Conservation (phyloP, 2,888 invertebrate species). For the Portevinia maculata region DNA sequence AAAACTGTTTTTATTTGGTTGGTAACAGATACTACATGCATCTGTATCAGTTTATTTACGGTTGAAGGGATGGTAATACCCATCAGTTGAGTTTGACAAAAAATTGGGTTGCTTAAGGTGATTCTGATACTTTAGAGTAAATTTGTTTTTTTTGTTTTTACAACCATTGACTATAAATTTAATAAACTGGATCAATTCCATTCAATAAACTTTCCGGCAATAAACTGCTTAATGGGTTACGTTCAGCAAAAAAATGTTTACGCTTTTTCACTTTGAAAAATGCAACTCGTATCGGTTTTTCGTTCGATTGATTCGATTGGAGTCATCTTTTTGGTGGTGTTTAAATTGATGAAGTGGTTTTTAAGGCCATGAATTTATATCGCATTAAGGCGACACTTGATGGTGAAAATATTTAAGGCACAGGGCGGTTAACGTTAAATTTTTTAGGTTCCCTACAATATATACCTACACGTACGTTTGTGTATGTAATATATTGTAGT, state of each 20-base stretch:
- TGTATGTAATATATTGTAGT: too few species aligned
- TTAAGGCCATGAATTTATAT: not conserved
- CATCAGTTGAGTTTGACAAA: constrained; percentile 6
- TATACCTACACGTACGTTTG: too few species aligned
- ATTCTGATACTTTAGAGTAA: not conserved
- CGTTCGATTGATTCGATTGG: not conserved
- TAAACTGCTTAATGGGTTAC: constrained; percentile 4
- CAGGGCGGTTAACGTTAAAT: too few species aligned
- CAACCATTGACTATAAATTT: not conserved
- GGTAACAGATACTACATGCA: constrained; percentile 29
- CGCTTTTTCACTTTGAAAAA: constrained; percentile 2
- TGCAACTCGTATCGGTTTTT: not conserved
- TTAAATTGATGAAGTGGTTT: not conserved
- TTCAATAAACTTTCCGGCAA: constrained; percentile 9
- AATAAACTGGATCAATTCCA: constrained; percentile 7
- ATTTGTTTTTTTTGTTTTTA: not conserved
- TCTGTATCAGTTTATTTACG: constrained; percentile 51
- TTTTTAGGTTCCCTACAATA: too few species aligned
- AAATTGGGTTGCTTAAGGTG: not conserved
- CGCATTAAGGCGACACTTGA: not conserved
- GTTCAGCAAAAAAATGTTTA: not conserved
- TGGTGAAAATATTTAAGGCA: too few species aligned
- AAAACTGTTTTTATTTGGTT: constrained; percentile 39
- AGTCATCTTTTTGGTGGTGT: not conserved
- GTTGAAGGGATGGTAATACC: constrained; percentile 31